phyloP scores from a whole-genome alignment of 2,797 vertebrate species.

The Amblyopsis hoosieri region DNA sequence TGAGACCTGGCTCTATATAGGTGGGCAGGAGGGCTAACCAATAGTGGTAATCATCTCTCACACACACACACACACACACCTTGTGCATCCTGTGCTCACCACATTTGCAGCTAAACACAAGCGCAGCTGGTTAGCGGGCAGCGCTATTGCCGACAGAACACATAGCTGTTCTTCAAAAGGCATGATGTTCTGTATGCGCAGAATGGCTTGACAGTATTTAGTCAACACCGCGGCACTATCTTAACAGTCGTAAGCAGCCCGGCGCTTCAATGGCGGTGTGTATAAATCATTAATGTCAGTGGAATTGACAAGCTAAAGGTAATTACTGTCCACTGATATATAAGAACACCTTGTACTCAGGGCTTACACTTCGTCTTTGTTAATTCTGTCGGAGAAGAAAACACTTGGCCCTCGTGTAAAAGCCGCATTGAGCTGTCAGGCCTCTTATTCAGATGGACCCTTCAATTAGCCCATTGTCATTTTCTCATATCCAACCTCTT shows the following conservation, averaged over 20 bases:
- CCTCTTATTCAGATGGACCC: slow-evolving; percentile 61
- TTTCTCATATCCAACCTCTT: slow-evolving; percentile 59
- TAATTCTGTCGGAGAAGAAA: slow-evolving; percentile 49
- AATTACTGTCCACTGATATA: slow-evolving; percentile 48
- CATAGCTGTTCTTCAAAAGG: slow-evolving; percentile 14
- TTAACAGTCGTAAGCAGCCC: background rate
- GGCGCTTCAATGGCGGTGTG: slow-evolving; percentile 12
- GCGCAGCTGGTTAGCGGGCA: slow-evolving; percentile 20
- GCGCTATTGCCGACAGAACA: slow-evolving; percentile 21
- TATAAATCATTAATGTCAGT: slow-evolving; percentile 29
- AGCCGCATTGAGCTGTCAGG: slow-evolving; percentile 63
- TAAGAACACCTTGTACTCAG: slow-evolving; percentile 41
- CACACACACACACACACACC: no score
- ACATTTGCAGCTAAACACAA: slow-evolving; percentile 19
- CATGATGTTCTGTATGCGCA: background rate
- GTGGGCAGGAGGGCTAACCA: background rate
- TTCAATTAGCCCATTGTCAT: slow-evolving; percentile 74
- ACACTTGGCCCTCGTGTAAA: slow-evolving; percentile 51
- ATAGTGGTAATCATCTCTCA: no score
- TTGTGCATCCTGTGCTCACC: no score
- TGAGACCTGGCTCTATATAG: slow-evolving; percentile 31
- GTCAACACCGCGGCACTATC: background rate
- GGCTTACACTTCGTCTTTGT: slow-evolving; percentile 33
- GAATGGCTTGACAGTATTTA: background rate
- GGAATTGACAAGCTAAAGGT: slow-evolving; percentile 38